Percentiles rank a stretch among this genome's conserved stretches.
phyloP scores from a whole-genome alignment of 37 sponge, comb jelly and placozoan genomes.

The Lycopodina hypogea region DNA sequence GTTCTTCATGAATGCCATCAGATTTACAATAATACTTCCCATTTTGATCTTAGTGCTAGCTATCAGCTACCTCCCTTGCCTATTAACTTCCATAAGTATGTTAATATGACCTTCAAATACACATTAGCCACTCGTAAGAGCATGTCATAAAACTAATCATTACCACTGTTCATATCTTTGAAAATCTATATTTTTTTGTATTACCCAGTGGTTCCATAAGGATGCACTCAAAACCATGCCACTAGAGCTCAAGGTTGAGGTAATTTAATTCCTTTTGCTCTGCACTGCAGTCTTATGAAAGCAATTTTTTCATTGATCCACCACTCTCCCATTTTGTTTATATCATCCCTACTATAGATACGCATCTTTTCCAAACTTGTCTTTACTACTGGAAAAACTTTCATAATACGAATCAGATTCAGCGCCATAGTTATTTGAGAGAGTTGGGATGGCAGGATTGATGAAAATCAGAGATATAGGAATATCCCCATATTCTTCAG shows the following conservation, averaged over 20 bases:
- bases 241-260: neutral
- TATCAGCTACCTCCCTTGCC: neutral
- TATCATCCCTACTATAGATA: neutral
- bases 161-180: no score
- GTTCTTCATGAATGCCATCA: no score
- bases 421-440: neutral
- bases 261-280: neutral
- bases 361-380: neutral
- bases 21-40: no score
- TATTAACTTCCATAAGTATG: neutral
- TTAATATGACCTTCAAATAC: neutral
- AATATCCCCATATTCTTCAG: neutral
- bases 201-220: neutral
- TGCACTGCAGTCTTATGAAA: neutral
- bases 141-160: neutral
- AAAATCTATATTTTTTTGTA: neutral
- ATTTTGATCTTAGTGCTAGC: no score
- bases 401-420: neutral
- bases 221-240: neutral
- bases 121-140: no score
- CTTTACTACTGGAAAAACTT: neutral
- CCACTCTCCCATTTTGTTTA: neutral
- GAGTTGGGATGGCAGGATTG: neutral
- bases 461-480: neutral
- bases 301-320: neutral